These are phyloP conservation scores for Orycteropus afer DNA, from an alignment of 2,113 vertebrate genomes.

Conservation along the genomic window DNA sequence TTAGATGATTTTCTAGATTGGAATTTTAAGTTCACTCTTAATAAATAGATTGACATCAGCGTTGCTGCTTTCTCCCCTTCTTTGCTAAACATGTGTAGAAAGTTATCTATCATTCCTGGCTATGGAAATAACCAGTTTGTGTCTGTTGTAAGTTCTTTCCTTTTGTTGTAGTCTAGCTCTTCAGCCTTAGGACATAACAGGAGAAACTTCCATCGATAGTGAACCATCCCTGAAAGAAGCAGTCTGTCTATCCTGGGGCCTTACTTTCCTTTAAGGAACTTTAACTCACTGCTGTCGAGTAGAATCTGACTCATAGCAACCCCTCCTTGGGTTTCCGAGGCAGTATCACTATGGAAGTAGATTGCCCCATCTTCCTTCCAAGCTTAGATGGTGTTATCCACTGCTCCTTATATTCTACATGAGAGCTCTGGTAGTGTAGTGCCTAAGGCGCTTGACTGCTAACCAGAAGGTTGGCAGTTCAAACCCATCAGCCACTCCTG, in stretches of 20 bases:
- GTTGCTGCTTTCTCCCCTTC: neutral
- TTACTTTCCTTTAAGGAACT: neutral
- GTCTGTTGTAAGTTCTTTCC: neutral
- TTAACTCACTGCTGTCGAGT: too few relatives aligned
- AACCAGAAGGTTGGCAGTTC: too few relatives aligned
- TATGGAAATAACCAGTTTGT: neutral
- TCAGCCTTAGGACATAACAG: neutral
- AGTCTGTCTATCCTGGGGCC: neutral
- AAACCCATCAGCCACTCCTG: too few relatives aligned
- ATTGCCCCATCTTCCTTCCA: too few relatives aligned
- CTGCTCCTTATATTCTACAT: too few relatives aligned
- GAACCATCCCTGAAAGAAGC: neutral
- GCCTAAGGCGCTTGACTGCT: too few relatives aligned
- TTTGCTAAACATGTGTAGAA: neutral
- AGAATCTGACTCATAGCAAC: too few relatives aligned
- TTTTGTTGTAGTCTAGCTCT: neutral
- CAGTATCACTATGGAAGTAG: too few relatives aligned
- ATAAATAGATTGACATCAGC: neutral
- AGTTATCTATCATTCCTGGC: neutral
- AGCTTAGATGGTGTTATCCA: neutral
- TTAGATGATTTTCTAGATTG: neutral
- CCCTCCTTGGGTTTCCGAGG: too few relatives aligned
- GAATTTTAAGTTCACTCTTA: neutral
- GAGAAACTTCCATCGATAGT: neutral
- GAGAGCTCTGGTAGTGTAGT: too few relatives aligned